Percentiles rank a stretch among this genome's conserved stretches.
These are phyloP conservation scores for Lophotis ruficrista DNA, from an alignment of 2,113 vertebrate genomes.

Conservation along the genomic window DNA sequence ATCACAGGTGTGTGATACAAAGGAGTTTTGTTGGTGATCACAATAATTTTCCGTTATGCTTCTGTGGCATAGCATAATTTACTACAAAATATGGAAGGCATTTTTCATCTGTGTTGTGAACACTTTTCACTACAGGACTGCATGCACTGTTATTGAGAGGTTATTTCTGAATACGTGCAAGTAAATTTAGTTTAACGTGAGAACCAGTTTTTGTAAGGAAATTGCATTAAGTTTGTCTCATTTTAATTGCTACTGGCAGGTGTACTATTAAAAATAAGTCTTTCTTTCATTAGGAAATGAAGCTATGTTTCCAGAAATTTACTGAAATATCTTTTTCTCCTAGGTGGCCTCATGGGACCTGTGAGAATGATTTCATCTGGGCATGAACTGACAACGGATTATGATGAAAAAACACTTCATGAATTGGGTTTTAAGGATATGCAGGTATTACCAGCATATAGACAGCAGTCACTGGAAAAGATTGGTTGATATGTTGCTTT, in stretches of 20 bases:
- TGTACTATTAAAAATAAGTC: background rate
- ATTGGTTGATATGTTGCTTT: background rate
- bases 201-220: background rate
- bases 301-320: background rate
- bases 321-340: background rate
- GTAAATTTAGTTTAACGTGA: background rate
- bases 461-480: background rate
- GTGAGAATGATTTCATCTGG: conserved; percentile 99
- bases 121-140: background rate
- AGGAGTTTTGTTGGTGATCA: background rate
- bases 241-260: background rate
- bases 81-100: background rate
- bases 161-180: background rate
- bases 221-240: background rate
- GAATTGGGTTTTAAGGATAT: conserved; percentile 98
- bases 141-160: background rate
- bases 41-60: background rate
- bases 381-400: conserved; percentile 97
- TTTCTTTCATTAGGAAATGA: background rate
- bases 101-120: background rate
- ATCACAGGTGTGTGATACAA: background rate
- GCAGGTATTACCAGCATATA: conserved; percentile 82
- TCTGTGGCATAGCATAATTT: background rate
- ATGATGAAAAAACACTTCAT: conserved; percentile 97
- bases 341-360: conserved; percentile 97